Evolutionary conservation across 2,888 invertebrate genomes (phyloP), one percentile per base, ranked within the genome.

Genomic region (Mactromeris polynyma): DNA sequence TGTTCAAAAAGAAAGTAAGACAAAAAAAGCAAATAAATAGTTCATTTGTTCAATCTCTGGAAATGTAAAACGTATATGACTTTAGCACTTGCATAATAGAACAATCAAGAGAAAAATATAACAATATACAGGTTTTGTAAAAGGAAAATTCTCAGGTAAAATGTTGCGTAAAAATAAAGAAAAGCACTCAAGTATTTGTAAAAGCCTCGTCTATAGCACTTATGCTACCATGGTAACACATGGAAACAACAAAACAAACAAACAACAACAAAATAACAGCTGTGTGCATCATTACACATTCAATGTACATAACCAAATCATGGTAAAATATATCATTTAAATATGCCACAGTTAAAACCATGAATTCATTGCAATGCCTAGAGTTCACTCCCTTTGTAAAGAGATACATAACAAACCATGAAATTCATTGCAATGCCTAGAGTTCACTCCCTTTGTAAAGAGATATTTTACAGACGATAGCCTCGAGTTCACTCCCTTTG

Each of bases 211-310:
- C 21, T 3, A 4, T 64, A 64, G 58, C 58, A 64, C 58, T 64
- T 26, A 9, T 26, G 58, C 26, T 26, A 64, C 26, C 58, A 64
- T 64, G 11, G 58, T 26, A 64, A 64, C 26, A 26, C 58, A 21
- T 26, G 1, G 26, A 64, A 64, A 64, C 58, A 64, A 64, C 26
- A 26, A 11, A 64, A 64, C 58, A 64, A 64, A 26, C 58, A 64
- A 64, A 64, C 58, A 64, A 64, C 58, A 64, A 64, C 58, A 64
- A 64, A 64, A 64, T 64, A 64, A 64, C 58, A 64, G 58, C 58
- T 26, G 58, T 64, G 7, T 26, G 26, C 58, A 64, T 64, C 26
- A 64, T n/a, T 64, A 64, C 58, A 64, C n/a, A 58, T 58, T 58
- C 4, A 64, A 64, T 64, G 58, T 64, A 26, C 11, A 58, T 19